Evolutionary conservation across 1,140 invertebrate genomes (phyloP).

Genomic region (Papilio polytes): DNA sequence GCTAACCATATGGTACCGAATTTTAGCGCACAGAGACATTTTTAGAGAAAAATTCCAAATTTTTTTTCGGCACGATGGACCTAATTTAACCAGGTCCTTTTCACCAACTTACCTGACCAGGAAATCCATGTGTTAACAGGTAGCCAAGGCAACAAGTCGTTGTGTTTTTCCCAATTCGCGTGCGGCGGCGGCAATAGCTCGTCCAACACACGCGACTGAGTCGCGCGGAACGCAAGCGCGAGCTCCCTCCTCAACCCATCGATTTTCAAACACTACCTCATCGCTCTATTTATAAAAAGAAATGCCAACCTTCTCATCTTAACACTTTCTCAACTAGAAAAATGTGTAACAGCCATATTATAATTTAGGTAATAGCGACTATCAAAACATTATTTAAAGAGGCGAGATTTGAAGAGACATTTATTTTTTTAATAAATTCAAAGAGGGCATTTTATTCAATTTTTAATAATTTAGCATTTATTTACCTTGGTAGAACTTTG

Average conservation of each 20-base stretch:
- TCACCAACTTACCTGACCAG: constrained; percentile 69
- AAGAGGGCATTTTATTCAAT: no score
- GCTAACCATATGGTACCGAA: not conserved
- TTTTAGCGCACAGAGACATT: not conserved
- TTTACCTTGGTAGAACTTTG: no score
- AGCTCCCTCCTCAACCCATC: constrained; percentile 60
- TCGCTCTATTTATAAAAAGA: constrained; percentile 78
- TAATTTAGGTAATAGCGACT: not conserved
- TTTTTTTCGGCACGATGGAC: not conserved
- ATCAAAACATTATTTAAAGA: not conserved
- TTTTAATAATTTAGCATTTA: no score
- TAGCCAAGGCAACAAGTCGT: constrained; percentile 77
- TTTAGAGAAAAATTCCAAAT: not conserved
- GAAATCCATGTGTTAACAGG: constrained; percentile 79
- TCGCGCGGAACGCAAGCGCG: constrained; percentile 69
- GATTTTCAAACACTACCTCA: constrained; percentile 72
- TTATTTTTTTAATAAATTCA: not conserved
- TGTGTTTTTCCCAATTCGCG: constrained; percentile 68
- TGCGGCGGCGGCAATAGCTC: constrained; percentile 67
- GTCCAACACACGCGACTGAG: constrained; percentile 64
- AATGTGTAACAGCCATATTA: constrained; percentile 40
- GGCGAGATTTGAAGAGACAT: not conserved
- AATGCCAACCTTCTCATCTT: constrained; percentile 65
- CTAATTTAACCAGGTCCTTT: not conserved
- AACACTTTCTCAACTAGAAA: constrained; percentile 63